These are phyloP conservation scores for Xerus inauris DNA, from an alignment of 2,113 vertebrate species.

Conservation along the genomic window DNA sequence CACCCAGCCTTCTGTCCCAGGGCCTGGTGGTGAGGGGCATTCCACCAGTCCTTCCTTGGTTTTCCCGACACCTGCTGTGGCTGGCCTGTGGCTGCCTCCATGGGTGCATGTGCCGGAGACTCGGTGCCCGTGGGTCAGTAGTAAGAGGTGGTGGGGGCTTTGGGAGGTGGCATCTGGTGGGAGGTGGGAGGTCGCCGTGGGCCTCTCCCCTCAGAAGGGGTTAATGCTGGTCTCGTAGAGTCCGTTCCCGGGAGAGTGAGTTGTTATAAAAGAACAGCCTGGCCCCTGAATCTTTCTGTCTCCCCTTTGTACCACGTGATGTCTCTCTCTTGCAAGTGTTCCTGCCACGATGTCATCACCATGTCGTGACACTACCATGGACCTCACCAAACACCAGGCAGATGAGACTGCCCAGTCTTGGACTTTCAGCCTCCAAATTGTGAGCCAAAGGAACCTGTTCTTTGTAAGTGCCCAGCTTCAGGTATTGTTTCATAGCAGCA, in stretches of 20 bases:
- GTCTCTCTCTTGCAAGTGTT: accelerated
- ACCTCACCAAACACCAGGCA: not conserved
- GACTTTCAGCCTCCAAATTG: not conserved
- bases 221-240: accelerated
- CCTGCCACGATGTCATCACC: not conserved
- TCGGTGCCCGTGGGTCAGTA: no score
- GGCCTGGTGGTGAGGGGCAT: not conserved
- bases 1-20: not conserved
- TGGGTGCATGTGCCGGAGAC: not conserved
- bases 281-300: no score
- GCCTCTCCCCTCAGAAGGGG: not conserved
- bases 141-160: not conserved
- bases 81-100: not conserved
- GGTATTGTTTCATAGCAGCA: not conserved
- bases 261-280: accelerated
- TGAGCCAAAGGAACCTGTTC: not conserved
- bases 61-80: not conserved
- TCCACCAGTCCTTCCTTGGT: no score
- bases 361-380: not conserved
- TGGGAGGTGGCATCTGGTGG: not conserved
- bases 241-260: not conserved
- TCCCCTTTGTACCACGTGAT: not conserved
- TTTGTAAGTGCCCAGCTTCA: not conserved
- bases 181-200: no score
- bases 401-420: not conserved